phyloP scores from a whole-genome alignment of 1,140 invertebrate genomes.

The Muscidifurax raptorellus region DNA sequence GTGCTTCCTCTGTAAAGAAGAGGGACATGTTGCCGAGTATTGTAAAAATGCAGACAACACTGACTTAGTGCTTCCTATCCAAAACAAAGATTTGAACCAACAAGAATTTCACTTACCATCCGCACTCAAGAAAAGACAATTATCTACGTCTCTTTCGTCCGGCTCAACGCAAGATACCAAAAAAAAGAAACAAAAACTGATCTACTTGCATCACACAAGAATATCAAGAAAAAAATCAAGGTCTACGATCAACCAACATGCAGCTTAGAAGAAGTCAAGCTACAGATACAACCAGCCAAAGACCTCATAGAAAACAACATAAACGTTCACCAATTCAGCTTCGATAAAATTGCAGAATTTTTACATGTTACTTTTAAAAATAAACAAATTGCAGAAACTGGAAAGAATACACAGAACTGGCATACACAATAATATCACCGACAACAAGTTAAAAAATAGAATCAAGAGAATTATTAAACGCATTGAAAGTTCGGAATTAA shows the following conservation, averaged over 20 bases:
- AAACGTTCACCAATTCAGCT: not conserved
- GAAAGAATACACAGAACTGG: not conserved
- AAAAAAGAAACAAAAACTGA: not conserved
- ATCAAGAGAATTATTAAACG: too few relatives aligned
- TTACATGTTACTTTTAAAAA: not conserved
- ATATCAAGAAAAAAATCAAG: not conserved
- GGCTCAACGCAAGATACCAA: not conserved
- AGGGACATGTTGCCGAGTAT: conserved; percentile 22
- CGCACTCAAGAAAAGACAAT: not conserved
- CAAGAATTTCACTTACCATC: not conserved
- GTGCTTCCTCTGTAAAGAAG: conserved; percentile 35
- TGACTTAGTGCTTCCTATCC: too few relatives aligned
- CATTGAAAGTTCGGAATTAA: too few relatives aligned
- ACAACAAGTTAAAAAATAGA: too few relatives aligned
- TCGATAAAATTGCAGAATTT: not conserved
- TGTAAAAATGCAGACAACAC: not conserved
- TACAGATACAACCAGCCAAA: not conserved
- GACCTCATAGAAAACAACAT: not conserved
- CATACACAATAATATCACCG: too few relatives aligned
- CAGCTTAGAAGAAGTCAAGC: not conserved
- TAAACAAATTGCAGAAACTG: not conserved
- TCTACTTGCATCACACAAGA: not conserved
- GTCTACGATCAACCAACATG: not conserved
- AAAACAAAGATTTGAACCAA: not conserved
- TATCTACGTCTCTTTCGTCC: too few relatives aligned